Evolutionary conservation across 2,113 vertebrate species (phyloP).

Genomic region (Varanus komodoensis): DNA sequence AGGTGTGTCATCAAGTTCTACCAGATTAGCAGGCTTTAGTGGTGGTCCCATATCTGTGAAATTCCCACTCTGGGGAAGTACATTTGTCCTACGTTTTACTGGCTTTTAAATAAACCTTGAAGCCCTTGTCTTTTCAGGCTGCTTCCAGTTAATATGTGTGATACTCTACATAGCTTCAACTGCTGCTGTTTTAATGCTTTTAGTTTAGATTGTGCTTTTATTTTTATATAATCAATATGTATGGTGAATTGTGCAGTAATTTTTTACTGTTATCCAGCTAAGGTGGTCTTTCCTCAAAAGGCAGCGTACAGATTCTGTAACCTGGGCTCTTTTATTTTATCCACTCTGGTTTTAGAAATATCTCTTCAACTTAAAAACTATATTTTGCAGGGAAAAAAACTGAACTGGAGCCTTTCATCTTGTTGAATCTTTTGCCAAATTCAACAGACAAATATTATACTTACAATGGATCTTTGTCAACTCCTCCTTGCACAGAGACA

Average conservation of each 20-base stretch:
- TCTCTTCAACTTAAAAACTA: not conserved
- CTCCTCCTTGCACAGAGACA: conserved; percentile 91
- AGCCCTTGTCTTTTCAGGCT: not conserved
- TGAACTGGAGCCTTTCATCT: conserved; percentile 81
- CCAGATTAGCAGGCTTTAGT: not conserved
- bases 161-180: not conserved
- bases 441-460: conserved; percentile 93
- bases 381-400: conserved; percentile 86
- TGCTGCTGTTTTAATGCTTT: not conserved
- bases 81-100: too few species aligned
- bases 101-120: too few species aligned
- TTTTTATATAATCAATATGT: too few species aligned
- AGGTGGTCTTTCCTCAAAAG: not conserved
- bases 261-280: not conserved
- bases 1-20: not conserved
- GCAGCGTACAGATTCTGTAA: not conserved
- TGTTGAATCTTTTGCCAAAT: conserved; percentile 88
- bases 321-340: conserved; percentile 31
- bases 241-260: not conserved
- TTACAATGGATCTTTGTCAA: conserved; percentile 94
- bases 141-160: not conserved
- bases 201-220: not conserved
- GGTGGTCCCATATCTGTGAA: not conserved
- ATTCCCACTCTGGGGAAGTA: too few species aligned
- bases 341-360: not conserved